phyloP scores from a whole-genome alignment of 2,113 vertebrate species.

The Pyxicephalus adspersus region DNA sequence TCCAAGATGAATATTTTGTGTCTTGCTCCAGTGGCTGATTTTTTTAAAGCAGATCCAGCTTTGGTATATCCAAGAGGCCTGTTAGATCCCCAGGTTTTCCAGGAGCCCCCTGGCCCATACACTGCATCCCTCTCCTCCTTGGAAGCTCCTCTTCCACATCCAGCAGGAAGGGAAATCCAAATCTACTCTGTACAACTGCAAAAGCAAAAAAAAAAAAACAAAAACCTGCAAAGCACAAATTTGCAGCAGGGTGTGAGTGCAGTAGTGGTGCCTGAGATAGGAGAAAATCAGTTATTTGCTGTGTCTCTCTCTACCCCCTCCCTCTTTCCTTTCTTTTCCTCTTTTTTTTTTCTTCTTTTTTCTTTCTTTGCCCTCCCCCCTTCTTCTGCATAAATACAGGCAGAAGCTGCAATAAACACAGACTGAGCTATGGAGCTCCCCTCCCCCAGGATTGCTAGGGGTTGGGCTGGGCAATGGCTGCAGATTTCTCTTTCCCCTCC shows the following conservation, averaged over 20 bases:
- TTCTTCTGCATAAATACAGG: conserved; percentile 32
- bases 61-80: conserved; percentile 29
- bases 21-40: background rate
- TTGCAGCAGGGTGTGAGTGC: conserved; percentile 34
- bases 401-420: conserved; percentile 58
- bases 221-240: conserved; percentile 12
- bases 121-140: conserved; percentile 18
- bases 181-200: too few species aligned
- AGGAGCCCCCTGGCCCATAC: background rate
- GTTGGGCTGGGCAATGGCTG: conserved; percentile 32
- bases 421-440: background rate
- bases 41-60: conserved; percentile 18
- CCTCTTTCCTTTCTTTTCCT: conserved; percentile 48
- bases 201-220: background rate
- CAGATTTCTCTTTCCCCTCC: background rate
- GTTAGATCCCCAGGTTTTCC: conserved; percentile 38
- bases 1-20: background rate
- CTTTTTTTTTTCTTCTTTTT: conserved; percentile 17
- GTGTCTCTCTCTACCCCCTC: conserved; percentile 18
- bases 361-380: conserved; percentile 47
- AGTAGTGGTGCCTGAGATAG: conserved; percentile 32
- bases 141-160: background rate
- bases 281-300: conserved; percentile 49
- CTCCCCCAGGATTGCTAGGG: conserved; percentile 18
- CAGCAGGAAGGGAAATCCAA: conserved; percentile 6